Base-by-base conservation (phyloP, 2,888 invertebrate species). In the Lampropteryx suffumata region DNA sequence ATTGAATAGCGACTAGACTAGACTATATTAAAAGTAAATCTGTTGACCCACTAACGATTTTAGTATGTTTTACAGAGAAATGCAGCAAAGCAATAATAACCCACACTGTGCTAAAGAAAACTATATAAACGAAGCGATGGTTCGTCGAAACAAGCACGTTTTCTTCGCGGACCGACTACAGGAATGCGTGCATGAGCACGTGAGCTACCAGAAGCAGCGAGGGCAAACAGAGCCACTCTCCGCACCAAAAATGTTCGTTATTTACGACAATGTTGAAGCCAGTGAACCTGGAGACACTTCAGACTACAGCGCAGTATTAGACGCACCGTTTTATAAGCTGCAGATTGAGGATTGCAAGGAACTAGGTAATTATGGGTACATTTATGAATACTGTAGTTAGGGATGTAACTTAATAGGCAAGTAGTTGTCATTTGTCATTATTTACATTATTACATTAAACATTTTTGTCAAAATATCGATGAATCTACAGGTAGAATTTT, bases 221-320 rank as follows among this genome's bases (percentile, higher is more conserved):
- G 76, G 80, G 6, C 73, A 76, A 14, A 52, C 78, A 0, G 93
- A 94, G 69, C 91, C 93, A 0, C 71, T 96, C 11, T 91, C 92
- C 29, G 87, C 93, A 0, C 92, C 93, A 30, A 88, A 94, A 32
- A 91, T 95, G 39, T 95, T 92, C 65, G 91, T 95, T 21, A 91
- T 95, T 6, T 94, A 95, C 62, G 94, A 95, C 64, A 95, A 94
- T 52, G 92, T 96, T 26, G 94, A 95, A 65, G 93, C 95, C 7
- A 91, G 92, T 29, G 92, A 94, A 43, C 91, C 93, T 0, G 91
- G 92, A 30, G 93, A 94, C 59, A 90, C 91, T 0, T 85, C 91
- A 6, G 91, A 92, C 57, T 93, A 92, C 59, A 92, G 92, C 62
- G 91, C 88, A 5, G 87, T 92, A 41, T 87, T 91, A 9, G 92